Percentiles rank a stretch among this genome's conserved stretches.
Evolutionary conservation across 2,797 vertebrate genomes (phyloP).

Genomic region (Helicolenus hilgendorfi): DNA sequence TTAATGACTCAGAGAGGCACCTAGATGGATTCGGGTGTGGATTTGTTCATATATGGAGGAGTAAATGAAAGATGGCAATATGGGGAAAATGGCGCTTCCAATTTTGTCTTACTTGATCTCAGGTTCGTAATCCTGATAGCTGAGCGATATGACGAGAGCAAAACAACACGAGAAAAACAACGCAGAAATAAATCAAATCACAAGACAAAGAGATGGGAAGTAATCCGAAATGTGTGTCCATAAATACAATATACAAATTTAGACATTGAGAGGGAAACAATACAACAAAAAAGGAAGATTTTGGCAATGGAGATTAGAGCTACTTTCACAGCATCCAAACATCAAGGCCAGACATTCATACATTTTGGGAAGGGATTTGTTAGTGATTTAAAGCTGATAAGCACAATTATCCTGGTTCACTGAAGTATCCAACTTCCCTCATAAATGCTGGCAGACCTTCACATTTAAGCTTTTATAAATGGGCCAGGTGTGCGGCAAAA

Average conservation of each 20-base stretch:
- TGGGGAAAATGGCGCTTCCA: conserved; percentile 80
- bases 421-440: conserved; percentile 53
- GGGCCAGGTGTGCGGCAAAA: conserved; percentile 88
- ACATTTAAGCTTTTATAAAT: conserved; percentile 84
- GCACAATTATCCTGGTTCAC: conserved; percentile 68
- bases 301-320: conserved; percentile 9
- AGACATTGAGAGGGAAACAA: conserved; percentile 51
- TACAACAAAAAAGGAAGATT: conserved; percentile 17
- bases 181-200: conserved; percentile 55
- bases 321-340: conserved; percentile 34
- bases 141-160: conserved; percentile 88
- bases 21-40: conserved; percentile 62
- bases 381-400: conserved; percentile 55
- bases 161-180: conserved; percentile 74
- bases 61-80: conserved; percentile 89
- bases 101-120: conserved; percentile 98
- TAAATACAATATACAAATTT: conserved; percentile 34
- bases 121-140: conserved; percentile 97
- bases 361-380: conserved; percentile 38
- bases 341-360: conserved; percentile 16
- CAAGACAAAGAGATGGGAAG: background rate
- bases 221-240: conserved; percentile 20
- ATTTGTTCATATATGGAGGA: conserved; percentile 89
- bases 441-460: conserved; percentile 78
- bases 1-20: conserved; percentile 67